Percentiles rank a stretch among this genome's conserved stretches.
Evolutionary conservation across 2,797 vertebrate genomes (phyloP).

Genomic region (Astyanax mexicanus): DNA sequence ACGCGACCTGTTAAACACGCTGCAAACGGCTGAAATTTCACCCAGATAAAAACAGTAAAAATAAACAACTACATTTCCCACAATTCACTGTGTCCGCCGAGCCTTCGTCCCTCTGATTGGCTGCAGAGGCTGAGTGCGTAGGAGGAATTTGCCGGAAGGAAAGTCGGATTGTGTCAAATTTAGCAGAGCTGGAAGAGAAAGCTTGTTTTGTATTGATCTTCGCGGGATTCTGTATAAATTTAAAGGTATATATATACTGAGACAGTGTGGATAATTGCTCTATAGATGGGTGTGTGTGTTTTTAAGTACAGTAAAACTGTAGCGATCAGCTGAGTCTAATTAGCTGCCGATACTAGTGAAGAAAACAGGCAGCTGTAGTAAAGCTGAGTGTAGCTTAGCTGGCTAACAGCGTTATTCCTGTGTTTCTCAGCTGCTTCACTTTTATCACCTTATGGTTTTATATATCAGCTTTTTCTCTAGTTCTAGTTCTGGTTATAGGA

Average conservation of each 20-base stretch:
- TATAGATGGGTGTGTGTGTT: background rate
- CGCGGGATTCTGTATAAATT: too few species aligned
- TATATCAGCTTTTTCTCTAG: background rate
- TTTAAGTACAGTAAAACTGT: background rate
- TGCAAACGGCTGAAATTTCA: too few species aligned
- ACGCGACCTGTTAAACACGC: too few species aligned
- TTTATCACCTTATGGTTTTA: too few species aligned
- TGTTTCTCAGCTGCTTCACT: background rate
- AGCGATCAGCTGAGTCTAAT: slow-evolving; percentile 12
- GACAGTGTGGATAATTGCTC: background rate
- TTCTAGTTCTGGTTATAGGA: background rate
- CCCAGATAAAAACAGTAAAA: background rate
- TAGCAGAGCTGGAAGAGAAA: slow-evolving; percentile 33
- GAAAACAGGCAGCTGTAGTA: slow-evolving; percentile 13
- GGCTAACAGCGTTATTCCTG: slow-evolving; percentile 20
- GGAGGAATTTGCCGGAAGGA: slow-evolving; percentile 49
- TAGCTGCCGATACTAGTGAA: slow-evolving; percentile 12
- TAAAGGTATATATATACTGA: slow-evolving; percentile 10
- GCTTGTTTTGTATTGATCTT: background rate
- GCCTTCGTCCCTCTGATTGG: slow-evolving; percentile 27
- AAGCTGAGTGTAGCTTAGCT: slow-evolving; percentile 26
- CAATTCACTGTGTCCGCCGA: background rate
- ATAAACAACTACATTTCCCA: slow-evolving; percentile 51
- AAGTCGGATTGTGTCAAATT: slow-evolving; percentile 54
- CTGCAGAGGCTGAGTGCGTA: slow-evolving; percentile 10